These are phyloP conservation scores for Platycheirus rosarum DNA, from an alignment of 2,888 invertebrate genomes.

Conservation along the genomic window DNA sequence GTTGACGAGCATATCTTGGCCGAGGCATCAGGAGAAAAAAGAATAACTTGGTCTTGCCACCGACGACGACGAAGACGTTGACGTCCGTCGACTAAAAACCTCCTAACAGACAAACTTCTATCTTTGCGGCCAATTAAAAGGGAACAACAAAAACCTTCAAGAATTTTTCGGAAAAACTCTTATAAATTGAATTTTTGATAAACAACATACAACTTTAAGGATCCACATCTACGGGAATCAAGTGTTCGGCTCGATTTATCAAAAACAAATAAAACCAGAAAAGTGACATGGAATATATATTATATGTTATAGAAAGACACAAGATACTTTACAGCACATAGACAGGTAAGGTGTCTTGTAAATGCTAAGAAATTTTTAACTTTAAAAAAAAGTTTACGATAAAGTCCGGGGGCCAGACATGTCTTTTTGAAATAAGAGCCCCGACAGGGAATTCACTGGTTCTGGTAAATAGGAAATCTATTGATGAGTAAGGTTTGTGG, in stretches of 20 bases:
- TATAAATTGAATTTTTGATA: constrained; percentile 47
- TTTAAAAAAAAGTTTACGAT: constrained; percentile 50
- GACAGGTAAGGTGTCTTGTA: constrained; percentile 25
- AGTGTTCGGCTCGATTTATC: constrained; percentile 63
- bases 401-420: constrained; percentile 45
- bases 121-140: constrained; percentile 41
- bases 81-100: constrained; percentile 33
- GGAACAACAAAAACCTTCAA: constrained; percentile 18
- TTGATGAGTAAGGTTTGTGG: constrained; percentile 7
- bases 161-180: constrained; percentile 22
- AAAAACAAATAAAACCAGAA: constrained; percentile 52
- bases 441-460: background rate
- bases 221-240: constrained; percentile 16
- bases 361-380: constrained; percentile 58
- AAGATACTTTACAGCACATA: background rate
- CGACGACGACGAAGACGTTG: constrained; percentile 20
- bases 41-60: constrained; percentile 39
- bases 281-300: constrained; percentile 42
- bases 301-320: constrained; percentile 25
- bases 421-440: background rate
- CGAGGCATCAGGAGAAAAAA: constrained; percentile 30
- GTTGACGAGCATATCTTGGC: constrained; percentile 48
- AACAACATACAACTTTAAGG: constrained; percentile 56
- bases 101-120: constrained; percentile 20
- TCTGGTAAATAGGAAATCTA: constrained; percentile 22